Base-by-base conservation (phyloP, 2,888 invertebrate species). In the Gasteruption jaculator region DNA sequence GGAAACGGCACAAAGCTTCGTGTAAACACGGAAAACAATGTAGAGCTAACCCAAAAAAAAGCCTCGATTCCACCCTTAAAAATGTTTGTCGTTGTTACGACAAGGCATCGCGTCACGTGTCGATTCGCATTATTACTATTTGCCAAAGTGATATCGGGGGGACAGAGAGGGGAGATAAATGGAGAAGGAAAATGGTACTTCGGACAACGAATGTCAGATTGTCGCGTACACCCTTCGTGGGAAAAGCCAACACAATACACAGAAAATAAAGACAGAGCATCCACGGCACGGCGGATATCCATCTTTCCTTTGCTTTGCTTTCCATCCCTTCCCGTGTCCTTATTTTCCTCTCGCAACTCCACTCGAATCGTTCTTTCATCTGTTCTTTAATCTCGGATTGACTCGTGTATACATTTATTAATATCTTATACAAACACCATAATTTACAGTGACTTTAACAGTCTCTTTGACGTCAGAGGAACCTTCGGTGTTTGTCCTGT, bases 401-500 rank as follows among this genome's bases (percentile, higher is more conserved):
- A 70, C 70, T 69, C 67, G 68, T 70, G 68, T 68, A n/a, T n/a
- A n/a, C 66, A 63, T 67, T 69, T 69, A 70, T 69, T 70, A 69
- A 70, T 68, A 70, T 70, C 69, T 70, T 68, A 70, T 70, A 68
- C 69, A 68, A 70, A 70, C 69, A 66, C 60, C 54, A 58, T 61
- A 65, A 66, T 66, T 67, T 65, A 66, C 60, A 30, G 30, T 30
- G 10, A 12, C 30, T n/a, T 30, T 10, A n/a, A n/a, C 14, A n/a
- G n/a, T n/a, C n/a, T n/a, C n/a, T n/a, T n/a, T n/a, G n/a, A n/a
- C n/a, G n/a, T n/a, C n/a, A n/a, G n/a, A n/a, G n/a, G n/a, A n/a
- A 18, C 20, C 10, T 11, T 24, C 30, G 21, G 18, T n/a, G 26
- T 21, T 32, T 12, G 42, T 27, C 40, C 38, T 46, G 52, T 38